Evolutionary conservation across 2,113 vertebrate species (phyloP).

Genomic region (Phalacrocorax aristotelis): DNA sequence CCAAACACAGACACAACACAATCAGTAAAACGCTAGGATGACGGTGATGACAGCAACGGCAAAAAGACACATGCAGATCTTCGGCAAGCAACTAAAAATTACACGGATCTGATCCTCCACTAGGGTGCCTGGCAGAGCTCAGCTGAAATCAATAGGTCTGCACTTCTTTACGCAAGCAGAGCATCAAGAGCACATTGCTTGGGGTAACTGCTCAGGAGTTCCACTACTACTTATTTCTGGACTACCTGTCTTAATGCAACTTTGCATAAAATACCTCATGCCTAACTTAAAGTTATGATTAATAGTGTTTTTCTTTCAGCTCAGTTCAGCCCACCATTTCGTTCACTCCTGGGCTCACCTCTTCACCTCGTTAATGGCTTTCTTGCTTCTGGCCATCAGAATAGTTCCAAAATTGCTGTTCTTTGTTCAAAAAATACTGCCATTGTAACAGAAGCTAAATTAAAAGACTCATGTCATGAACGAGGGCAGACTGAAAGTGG

Average conservation of each 20-base stretch:
- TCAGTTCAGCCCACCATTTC: not conserved
- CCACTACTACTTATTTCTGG: not conserved
- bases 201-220: not conserved
- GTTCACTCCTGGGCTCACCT: not conserved
- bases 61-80: not conserved
- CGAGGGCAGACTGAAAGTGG: not conserved
- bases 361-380: conserved; percentile 27
- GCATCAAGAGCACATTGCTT: not conserved
- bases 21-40: not conserved
- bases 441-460: conserved; percentile 37
- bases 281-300: not conserved
- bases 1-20: not conserved
- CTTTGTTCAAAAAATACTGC: conserved; percentile 13
- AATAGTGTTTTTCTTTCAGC: not conserved
- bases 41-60: not conserved
- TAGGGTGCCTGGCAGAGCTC: not conserved
- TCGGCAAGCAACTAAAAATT: not conserved
- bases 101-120: not conserved
- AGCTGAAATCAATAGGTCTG: not conserved
- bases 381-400: conserved; percentile 12
- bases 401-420: conserved; percentile 12
- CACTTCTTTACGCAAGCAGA: not conserved
- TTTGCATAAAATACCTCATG: not conserved
- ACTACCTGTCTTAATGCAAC: not conserved
- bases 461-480: conserved; percentile 7